phyloP scores from a whole-genome alignment of 2,113 vertebrate genomes.

The Brevimyrus niger region DNA sequence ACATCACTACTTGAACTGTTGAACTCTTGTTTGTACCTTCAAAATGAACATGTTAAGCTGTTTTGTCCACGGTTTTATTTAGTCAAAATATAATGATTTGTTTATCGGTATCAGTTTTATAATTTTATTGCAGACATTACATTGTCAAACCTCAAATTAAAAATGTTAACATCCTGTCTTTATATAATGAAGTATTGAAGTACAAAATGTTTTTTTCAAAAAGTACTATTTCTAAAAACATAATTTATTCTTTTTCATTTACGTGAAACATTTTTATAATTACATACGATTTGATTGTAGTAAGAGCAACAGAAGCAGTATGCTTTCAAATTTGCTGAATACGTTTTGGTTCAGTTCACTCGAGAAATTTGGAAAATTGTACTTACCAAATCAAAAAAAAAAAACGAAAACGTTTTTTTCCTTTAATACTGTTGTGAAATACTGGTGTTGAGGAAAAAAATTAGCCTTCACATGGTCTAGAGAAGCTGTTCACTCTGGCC shows the following conservation, averaged over 20 bases:
- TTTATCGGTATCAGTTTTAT: neutral
- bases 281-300: neutral
- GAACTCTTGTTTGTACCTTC: neutral
- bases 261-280: neutral
- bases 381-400: constrained; percentile 35
- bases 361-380: neutral
- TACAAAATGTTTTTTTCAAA: neutral
- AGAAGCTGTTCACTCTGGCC: neutral
- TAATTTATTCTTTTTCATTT: neutral
- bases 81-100: neutral
- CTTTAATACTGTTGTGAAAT: neutral
- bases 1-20: neutral
- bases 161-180: neutral
- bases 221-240: neutral
- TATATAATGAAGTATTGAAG: neutral
- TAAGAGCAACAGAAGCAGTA: neutral
- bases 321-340: neutral
- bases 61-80: neutral
- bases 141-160: neutral
- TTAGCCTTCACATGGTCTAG: constrained; percentile 5
- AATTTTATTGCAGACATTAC: neutral
- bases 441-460: neutral
- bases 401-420: too few species aligned
- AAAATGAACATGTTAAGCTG: neutral
- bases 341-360: neutral